These are phyloP conservation scores for Xanthostigma xanthostigma DNA, from an alignment of 2,888 invertebrate genomes.

Conservation along the genomic window DNA sequence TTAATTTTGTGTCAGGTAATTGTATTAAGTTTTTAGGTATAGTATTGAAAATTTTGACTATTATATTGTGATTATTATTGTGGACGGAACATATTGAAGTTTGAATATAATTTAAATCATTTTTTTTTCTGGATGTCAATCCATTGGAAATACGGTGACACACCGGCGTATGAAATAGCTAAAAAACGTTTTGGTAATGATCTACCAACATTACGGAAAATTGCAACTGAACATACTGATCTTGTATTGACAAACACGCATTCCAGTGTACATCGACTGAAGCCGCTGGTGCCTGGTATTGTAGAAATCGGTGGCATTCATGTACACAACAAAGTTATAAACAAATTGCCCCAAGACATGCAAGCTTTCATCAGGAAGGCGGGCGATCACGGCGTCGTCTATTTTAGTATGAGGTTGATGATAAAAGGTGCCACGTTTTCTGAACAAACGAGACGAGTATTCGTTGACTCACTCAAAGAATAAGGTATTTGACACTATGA, in stretches of 20 bases:
- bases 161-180: constrained; percentile 15
- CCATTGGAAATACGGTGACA: too few relatives aligned
- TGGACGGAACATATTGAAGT: too few relatives aligned
- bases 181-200: constrained; percentile 20
- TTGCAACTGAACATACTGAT: constrained; percentile 30
- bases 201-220: constrained; percentile 22
- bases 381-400: constrained; percentile 45
- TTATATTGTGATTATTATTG: too few relatives aligned
- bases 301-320: constrained; percentile 39
- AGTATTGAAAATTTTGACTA: too few relatives aligned
- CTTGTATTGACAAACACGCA: constrained; percentile 34
- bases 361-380: constrained; percentile 48
- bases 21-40: too few relatives aligned
- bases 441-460: constrained; percentile 35
- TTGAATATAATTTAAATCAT: too few relatives aligned
- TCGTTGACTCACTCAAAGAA: constrained; percentile 43
- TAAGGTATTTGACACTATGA: too few relatives aligned
- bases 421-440: constrained; percentile 49
- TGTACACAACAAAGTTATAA: constrained; percentile 20
- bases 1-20: too few relatives aligned
- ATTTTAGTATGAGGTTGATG: constrained; percentile 65
- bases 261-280: constrained; percentile 27
- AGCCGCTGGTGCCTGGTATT: constrained; percentile 29
- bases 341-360: constrained; percentile 25
- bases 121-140: too few relatives aligned